Conservation (phyloP, 2,797 vertebrate species). For the Orestias chungarensis region DNA sequence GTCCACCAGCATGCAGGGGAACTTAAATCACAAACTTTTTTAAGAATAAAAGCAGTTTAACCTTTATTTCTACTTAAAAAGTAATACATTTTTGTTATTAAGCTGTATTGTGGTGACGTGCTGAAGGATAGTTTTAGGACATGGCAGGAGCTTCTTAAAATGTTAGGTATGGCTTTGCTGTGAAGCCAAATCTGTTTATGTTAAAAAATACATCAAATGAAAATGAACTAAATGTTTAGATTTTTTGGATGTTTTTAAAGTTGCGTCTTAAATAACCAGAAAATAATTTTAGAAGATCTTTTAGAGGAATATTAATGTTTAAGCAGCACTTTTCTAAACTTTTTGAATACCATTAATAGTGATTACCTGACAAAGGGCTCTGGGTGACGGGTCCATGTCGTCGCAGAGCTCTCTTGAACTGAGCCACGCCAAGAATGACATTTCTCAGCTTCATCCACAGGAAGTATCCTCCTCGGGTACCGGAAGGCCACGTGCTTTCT, state of each 20-base stretch:
- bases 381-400: constrained; percentile 80
- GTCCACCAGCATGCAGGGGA: constrained; percentile 42
- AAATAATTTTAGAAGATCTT: background rate
- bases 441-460: constrained; percentile 98
- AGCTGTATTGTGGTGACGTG: too few relatives aligned
- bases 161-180: too few relatives aligned
- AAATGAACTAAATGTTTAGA: too few relatives aligned
- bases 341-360: too few relatives aligned
- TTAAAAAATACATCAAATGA: too few relatives aligned
- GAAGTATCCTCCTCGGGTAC: constrained; percentile 94
- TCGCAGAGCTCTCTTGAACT: constrained; percentile 91
- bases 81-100: too few relatives aligned
- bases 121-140: too few relatives aligned
- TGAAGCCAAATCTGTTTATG: too few relatives aligned
- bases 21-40: too few relatives aligned
- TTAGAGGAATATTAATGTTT: background rate
- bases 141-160: background rate
- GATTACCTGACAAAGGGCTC: constrained; percentile 86
- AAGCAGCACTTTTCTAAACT: background rate
- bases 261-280: background rate
- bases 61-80: too few relatives aligned
- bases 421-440: constrained; percentile 91
- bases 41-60: too few relatives aligned
- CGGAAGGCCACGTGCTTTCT: constrained; percentile 98
- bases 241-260: too few relatives aligned